Conservation (phyloP, 2,888 invertebrate species). For the Ischnura elegans region DNA sequence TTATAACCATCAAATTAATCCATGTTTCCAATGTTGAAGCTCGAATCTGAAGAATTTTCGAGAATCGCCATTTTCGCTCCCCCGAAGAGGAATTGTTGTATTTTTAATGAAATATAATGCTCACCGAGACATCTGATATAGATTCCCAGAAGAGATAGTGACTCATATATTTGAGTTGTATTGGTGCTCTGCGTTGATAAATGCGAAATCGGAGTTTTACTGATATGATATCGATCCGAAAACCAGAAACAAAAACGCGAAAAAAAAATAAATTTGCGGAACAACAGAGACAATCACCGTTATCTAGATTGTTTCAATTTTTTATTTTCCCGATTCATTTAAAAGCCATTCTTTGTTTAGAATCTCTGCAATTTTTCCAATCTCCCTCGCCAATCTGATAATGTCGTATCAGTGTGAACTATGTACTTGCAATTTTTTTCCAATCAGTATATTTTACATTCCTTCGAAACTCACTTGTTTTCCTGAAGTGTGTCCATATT, state of each 20-base stretch:
- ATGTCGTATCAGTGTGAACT: not conserved
- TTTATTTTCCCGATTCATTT: constrained; percentile 1
- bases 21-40: no score
- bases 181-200: not conserved
- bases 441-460: not conserved
- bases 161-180: not conserved
- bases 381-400: not conserved
- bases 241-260: not conserved
- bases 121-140: not conserved
- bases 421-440: not conserved
- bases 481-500: not conserved
- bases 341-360: not conserved
- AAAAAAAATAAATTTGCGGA: not conserved
- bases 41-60: not conserved
- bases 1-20: no score
- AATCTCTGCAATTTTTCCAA: not conserved
- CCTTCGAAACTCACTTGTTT: not conserved
- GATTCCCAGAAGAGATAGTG: not conserved
- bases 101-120: not conserved
- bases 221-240: constrained; percentile 14
- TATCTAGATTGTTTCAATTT: constrained; percentile 1
- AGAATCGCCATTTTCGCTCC: not conserved
- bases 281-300: not conserved
- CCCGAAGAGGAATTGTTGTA: not conserved
- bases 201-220: not conserved